These are phyloP conservation scores for Drosophila obscura DNA, from an alignment of 1,140 invertebrate species.

Conservation along the genomic window DNA sequence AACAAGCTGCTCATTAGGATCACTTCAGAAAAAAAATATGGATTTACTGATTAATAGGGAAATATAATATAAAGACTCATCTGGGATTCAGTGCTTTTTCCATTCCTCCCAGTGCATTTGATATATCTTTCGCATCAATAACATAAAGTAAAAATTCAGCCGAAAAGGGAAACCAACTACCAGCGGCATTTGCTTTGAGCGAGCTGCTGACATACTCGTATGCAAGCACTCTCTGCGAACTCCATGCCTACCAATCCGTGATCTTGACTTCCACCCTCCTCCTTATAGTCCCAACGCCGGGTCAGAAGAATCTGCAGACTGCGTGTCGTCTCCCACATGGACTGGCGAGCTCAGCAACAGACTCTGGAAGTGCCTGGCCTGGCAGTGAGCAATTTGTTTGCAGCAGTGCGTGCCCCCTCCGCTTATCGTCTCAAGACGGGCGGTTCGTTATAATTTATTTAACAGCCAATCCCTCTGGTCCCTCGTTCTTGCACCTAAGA, in stretches of 20 bases:
- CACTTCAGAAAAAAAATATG: no score
- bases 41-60: no score
- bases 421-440: constrained; percentile 1
- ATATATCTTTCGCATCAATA: constrained; percentile 65
- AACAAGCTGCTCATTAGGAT: no score
- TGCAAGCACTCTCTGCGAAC: constrained; percentile 15
- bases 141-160: constrained; percentile 72
- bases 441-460: constrained; percentile 78
- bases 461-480: constrained; percentile 43
- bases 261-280: no score
- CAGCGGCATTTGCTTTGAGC: constrained; percentile 74
- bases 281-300: background rate
- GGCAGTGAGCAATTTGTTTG: constrained; percentile 61
- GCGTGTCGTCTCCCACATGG: constrained; percentile 73
- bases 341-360: background rate
- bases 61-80: no score
- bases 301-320: constrained; percentile 55
- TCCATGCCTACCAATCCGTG: background rate
- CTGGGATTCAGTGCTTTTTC: no score
- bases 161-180: constrained; percentile 43
- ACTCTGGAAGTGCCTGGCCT: background rate
- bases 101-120: constrained; percentile 57
- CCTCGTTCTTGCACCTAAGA: background rate
- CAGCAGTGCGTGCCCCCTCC: constrained; percentile 22
- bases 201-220: constrained; percentile 56